These are phyloP conservation scores for Saccopteryx bilineata DNA, from an alignment of 2,113 vertebrate genomes.

Conservation along the genomic window DNA sequence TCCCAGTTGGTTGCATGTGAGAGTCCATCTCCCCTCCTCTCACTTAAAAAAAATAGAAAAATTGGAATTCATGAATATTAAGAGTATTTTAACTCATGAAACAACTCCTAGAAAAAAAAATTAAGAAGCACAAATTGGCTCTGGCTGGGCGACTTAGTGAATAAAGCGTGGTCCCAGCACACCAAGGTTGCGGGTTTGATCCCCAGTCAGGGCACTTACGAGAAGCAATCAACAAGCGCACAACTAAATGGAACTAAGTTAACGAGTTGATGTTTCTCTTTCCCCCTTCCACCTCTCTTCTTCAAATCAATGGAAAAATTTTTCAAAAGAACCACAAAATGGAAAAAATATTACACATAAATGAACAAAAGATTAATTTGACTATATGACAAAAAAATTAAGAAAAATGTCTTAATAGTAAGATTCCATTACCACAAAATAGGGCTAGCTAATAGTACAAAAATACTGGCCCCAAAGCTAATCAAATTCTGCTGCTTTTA, in stretches of 20 bases:
- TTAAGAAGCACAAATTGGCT: not conserved
- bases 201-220: too few relatives aligned
- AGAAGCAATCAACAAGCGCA: too few relatives aligned
- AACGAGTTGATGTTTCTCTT: too few relatives aligned
- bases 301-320: too few relatives aligned
- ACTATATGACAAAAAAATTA: constrained; percentile 17
- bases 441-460: constrained; percentile 37
- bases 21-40: too few relatives aligned
- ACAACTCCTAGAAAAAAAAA: constrained; percentile 12
- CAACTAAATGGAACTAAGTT: too few relatives aligned
- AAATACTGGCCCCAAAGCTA: not conserved
- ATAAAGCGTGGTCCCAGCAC: too few relatives aligned
- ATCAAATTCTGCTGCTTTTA: constrained; percentile 2
- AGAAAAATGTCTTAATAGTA: constrained; percentile 17
- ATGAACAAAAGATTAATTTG: not conserved
- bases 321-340: too few relatives aligned
- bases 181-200: too few relatives aligned
- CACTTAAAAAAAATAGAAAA: not conserved
- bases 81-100: not conserved
- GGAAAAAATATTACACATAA: not conserved
- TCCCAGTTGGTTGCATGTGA: too few relatives aligned
- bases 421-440: constrained; percentile 6
- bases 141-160: too few relatives aligned
- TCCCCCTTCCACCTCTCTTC: too few relatives aligned
- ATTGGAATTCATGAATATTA: constrained; percentile 2